A percentile compares a stretch with the other conserved stretches of the same genome.
phyloP scores from a whole-genome alignment of 2,113 vertebrate species.

The Takifugu flavidus region DNA sequence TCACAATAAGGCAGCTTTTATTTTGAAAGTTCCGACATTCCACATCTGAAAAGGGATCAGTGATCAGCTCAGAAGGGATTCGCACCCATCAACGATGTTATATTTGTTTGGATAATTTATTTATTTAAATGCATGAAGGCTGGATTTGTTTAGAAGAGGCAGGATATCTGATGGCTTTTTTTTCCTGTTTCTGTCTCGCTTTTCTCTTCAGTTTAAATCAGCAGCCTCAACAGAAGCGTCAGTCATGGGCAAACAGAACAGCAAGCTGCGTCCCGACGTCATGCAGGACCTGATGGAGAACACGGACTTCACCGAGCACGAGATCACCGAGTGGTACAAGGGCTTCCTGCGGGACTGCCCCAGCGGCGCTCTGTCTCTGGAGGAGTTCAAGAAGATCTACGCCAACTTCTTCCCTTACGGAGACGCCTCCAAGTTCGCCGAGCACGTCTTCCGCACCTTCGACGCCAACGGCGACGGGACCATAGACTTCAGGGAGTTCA shows the following conservation, averaged over 20 bases:
- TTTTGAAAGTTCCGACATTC: no score
- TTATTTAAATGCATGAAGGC: no score
- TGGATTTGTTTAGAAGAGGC: no score
- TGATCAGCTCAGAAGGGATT: no score
- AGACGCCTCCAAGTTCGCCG: conserved; percentile 97
- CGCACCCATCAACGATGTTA: no score
- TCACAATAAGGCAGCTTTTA: no score
- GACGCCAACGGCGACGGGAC: conserved; percentile 95
- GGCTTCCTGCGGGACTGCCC: conserved; percentile 98
- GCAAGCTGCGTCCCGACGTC: conserved; percentile 97
- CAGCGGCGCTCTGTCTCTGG: conserved; percentile 95
- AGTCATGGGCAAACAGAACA: conserved; percentile 98
- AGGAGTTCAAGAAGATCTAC: conserved; percentile 99
- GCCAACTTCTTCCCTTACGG: conserved; percentile 99
- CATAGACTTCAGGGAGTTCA: conserved; percentile 99
- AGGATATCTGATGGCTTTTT: not conserved
- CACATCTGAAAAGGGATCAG: no score
- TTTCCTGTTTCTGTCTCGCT: not conserved
- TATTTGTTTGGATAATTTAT: no score
- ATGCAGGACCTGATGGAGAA: conserved; percentile 98
- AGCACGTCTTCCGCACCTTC: conserved; percentile 98
- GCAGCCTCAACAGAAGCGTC: conserved; percentile 44
- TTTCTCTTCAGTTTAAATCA: not conserved
- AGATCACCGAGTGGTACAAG: conserved; percentile 99
- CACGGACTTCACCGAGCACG: conserved; percentile 96